phyloP scores from a whole-genome alignment of 1,140 invertebrate species.

The Asobara japonica region DNA sequence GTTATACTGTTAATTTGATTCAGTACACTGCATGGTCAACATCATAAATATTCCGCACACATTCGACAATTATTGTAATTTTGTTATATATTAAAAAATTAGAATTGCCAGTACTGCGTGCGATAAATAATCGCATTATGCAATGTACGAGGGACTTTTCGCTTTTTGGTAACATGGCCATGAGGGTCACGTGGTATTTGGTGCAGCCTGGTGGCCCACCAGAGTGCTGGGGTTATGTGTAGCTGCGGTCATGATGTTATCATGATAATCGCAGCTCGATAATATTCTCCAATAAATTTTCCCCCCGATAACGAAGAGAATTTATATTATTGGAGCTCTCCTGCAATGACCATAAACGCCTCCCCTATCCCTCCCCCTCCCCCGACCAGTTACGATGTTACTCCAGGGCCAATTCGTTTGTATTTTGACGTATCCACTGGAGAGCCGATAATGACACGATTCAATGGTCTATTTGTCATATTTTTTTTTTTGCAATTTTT shows the following conservation, averaged over 20 bases:
- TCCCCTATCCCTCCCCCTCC: not conserved
- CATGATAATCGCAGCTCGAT: constrained; percentile 54
- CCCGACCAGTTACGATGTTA: constrained; percentile 7
- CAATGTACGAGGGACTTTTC: not conserved
- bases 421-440: constrained; percentile 21
- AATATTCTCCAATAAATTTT: constrained; percentile 57
- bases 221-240: constrained; percentile 35
- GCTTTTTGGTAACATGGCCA: not conserved
- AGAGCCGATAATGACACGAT: constrained; percentile 20
- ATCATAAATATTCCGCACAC: not conserved
- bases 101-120: constrained; percentile 44
- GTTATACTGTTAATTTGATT: too few relatives aligned
- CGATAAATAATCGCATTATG: constrained; percentile 53
- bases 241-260: constrained; percentile 51
- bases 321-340: constrained; percentile 52
- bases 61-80: not conserved
- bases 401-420: constrained; percentile 20
- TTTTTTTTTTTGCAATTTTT: not conserved
- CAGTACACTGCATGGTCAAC: too few relatives aligned
- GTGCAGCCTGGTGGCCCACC: constrained; percentile 2
- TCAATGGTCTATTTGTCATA: constrained; percentile 8
- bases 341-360: constrained; percentile 13
- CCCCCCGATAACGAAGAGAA: constrained; percentile 49
- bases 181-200: constrained; percentile 32
- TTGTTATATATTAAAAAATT: constrained; percentile 14